phyloP scores from a whole-genome alignment of 2,797 vertebrate genomes.

The Pyrocephalus nanus region DNA sequence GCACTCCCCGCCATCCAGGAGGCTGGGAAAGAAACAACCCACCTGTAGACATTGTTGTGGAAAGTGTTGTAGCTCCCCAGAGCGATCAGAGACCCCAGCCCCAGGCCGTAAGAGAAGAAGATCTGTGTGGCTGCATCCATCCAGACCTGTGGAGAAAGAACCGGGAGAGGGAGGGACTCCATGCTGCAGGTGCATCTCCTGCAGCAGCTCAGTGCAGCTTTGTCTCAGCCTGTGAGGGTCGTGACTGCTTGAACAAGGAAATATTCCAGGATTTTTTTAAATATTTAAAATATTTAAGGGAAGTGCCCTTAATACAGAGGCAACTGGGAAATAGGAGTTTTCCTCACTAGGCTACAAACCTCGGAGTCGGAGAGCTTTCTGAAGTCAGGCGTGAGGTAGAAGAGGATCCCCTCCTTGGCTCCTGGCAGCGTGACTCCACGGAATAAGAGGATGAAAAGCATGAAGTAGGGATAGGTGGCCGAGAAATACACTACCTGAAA shows the following conservation, averaged over 20 bases:
- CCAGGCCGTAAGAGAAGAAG: conserved; percentile 92
- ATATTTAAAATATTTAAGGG: not conserved
- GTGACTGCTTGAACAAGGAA: not conserved
- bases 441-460: conserved; percentile 91
- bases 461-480: conserved; percentile 91
- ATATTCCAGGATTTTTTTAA: not conserved
- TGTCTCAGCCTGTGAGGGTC: not conserved
- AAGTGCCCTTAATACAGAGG: not conserved
- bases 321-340: not conserved
- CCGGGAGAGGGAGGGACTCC: not conserved
- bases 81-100: conserved; percentile 89
- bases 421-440: conserved; percentile 89
- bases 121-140: conserved; percentile 93
- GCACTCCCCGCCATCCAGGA: rapidly evolving
- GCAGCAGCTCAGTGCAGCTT: not conserved
- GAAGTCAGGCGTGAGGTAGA: conserved; percentile 92
- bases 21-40: not conserved
- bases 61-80: conserved; percentile 91
- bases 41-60: conserved; percentile 90
- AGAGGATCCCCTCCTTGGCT: conserved; percentile 88
- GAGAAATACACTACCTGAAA: conserved; percentile 92
- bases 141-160: conserved; percentile 82
- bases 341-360: conserved; percentile 66
- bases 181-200: not conserved
- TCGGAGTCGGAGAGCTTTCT: conserved; percentile 85